Evolutionary conservation across 2,113 vertebrate genomes (phyloP), one percentile per base, ranked within the genome.

Genomic region (Xiphophorus couchianus): DNA sequence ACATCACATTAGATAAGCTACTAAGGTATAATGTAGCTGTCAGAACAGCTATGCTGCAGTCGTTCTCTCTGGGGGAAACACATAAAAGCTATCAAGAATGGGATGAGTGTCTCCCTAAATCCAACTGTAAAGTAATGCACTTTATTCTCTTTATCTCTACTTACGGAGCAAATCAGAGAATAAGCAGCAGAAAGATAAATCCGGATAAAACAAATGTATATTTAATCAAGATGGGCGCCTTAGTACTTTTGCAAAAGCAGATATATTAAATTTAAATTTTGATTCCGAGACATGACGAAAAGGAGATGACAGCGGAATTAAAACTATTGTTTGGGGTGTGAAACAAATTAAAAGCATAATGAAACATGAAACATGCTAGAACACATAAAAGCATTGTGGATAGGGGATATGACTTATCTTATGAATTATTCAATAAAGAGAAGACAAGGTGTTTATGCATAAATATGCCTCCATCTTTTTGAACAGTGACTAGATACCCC

Each of bases 111-210:
- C 51, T 37, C 30, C 60, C 76, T 62, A 31, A 5, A 58, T 73
- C 64, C 62, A 76, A 73, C 15, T 62, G 13, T 33, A 74, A 35
- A 61, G 28, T 4, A 65, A 81, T 62, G 62, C 77, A 76, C 77
- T 81, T 85, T 39, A 78, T 66, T 63, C 48, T 42, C 69, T 88
- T 86, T 86, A 86, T 84, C 77, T 80, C 10, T 84, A 87, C 73
- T 85, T 74, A 77, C 71, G 65, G 75, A 74, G 58, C 66, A 86
- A 77, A 76, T 78, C 71, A 76, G 48, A 71, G 35, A 63, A 82
- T 73, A 81, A 83, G 33, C 64, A 81, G 82, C 33, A 8, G 29
- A 84, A 76, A 75, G 68, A 83, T 74, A 66, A 48, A 87, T 85
- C 71, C 67, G 44, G 78, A 83, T 80, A 71, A 19, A 48, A 82